A percentile compares a stretch with the other conserved stretches of the same genome.
These are phyloP conservation scores for Bufotes viridis DNA, from an alignment of 2,797 vertebrate species.

Conservation along the genomic window DNA sequence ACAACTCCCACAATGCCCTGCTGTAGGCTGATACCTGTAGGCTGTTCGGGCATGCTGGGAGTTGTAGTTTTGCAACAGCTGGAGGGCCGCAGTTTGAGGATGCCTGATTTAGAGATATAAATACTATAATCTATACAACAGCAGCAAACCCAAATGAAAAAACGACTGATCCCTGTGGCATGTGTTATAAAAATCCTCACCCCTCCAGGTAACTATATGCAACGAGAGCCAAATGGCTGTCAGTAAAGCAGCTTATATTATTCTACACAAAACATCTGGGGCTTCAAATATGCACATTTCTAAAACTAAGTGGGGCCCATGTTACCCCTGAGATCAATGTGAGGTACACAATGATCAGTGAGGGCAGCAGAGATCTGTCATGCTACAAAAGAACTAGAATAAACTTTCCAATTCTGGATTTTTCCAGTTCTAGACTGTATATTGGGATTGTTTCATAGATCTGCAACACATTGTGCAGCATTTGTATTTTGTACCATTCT, in stretches of 20 bases:
- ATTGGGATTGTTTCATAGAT: background rate
- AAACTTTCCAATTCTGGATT: background rate
- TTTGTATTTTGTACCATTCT: background rate
- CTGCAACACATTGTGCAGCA: background rate
- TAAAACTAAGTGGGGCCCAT: background rate
- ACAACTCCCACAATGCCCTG: too few relatives aligned
- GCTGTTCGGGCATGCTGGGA: too few relatives aligned
- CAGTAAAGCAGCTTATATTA: constrained; percentile 3
- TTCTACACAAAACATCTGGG: background rate
- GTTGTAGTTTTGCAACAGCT: too few relatives aligned
- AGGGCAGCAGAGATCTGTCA: background rate
- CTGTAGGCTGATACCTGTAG: too few relatives aligned
- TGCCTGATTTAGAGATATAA: background rate
- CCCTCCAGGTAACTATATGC: background rate
- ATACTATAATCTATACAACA: background rate
- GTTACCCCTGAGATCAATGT: background rate
- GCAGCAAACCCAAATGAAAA: background rate
- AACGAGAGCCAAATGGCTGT: background rate
- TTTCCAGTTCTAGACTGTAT: background rate
- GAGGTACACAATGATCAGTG: background rate
- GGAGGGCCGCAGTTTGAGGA: too few relatives aligned
- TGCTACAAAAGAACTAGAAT: background rate
- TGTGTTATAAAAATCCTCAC: background rate
- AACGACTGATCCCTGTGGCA: constrained; percentile 8
- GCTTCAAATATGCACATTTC: background rate